Evolutionary conservation across 1,140 invertebrate genomes (phyloP), one percentile per base, ranked within the genome.

Genomic region (Drosophila prosaltans): DNA sequence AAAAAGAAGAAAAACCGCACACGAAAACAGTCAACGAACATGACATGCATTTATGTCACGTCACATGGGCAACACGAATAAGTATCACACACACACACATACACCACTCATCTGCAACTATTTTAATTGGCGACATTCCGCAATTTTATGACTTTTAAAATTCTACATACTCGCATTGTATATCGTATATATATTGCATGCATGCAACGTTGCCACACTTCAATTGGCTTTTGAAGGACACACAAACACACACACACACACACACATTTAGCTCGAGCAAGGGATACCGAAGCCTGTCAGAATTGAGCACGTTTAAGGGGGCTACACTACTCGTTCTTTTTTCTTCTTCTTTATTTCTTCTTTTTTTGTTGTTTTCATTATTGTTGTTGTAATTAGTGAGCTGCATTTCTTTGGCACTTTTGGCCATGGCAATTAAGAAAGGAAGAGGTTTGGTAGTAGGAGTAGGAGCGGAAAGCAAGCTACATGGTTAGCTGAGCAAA

Each of bases 11-110:
- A 51, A 26, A 51, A 51, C 45, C 45, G 9, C 69, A 69, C 76
- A 88, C 84, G 83, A 72, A 83, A 89, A 66, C 83, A 74, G 84
- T 73, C 76, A 88, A 80, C 84, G 75, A 84, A 88, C 83, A 91
- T 85, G 90, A 91, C 90, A 91, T 91, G 90, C 90, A 90, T 91
- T 91, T 91, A 91, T 91, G 90, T 91, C 90, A 91, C 90, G 90
- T 89, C 84, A 89, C 84, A 84, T 89, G 85, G 80, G 78, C 79
- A 89, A 89, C 84, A 84, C 84, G 84, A 84, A 67, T 69, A 81
- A 74, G 69, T 43, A 54, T 63, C 77, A 77, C 65, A 69, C 55
- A 64, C 41, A 70, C 65, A 66, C 45, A 45, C 61, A 63, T 75
- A 40, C 58, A 55, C 45, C 45, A 45, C 58, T 69, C 61, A 63